phyloP scores from a whole-genome alignment of 1,140 invertebrate genomes.

The Protaetia brevitarsis region DNA sequence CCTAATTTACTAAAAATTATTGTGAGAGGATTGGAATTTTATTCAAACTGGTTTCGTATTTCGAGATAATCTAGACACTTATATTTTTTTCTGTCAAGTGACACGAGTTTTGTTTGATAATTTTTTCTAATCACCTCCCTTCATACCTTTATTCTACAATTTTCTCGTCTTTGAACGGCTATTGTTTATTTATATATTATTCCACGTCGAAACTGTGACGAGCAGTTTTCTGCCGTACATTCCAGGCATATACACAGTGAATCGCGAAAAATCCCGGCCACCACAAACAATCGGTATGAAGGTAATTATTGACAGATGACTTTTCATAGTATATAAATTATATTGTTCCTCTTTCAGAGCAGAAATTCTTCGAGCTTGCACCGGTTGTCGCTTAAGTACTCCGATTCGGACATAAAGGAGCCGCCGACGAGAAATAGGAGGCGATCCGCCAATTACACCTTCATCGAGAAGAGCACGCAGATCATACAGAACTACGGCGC shows the following conservation, averaged over 20 bases:
- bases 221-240: not conserved
- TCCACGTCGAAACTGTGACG: not conserved
- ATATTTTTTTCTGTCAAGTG: not conserved
- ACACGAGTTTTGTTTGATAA: slow-evolving; percentile 19
- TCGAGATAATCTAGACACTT: not conserved
- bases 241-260: not conserved
- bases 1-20: too few relatives aligned
- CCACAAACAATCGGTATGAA: slow-evolving; percentile 25
- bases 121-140: slow-evolving; percentile 15
- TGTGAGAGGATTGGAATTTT: too few relatives aligned
- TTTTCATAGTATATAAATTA: slow-evolving; percentile 15
- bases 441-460: not conserved
- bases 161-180: not conserved
- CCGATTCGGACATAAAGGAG: slow-evolving; percentile 8
- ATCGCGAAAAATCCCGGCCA: slow-evolving; percentile 1
- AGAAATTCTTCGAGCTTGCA: slow-evolving; percentile 17
- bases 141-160: not conserved
- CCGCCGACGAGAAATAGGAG: not conserved
- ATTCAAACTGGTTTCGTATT: too few relatives aligned
- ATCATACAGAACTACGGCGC: slow-evolving; percentile 16
- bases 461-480: slow-evolving; percentile 17
- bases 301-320: slow-evolving; percentile 21
- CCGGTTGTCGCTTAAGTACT: slow-evolving; percentile 1
- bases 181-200: slow-evolving; percentile 10
- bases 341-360: slow-evolving; percentile 21